Conservation (phyloP, 2,888 invertebrate species). For the Linnaemya vulpina region DNA sequence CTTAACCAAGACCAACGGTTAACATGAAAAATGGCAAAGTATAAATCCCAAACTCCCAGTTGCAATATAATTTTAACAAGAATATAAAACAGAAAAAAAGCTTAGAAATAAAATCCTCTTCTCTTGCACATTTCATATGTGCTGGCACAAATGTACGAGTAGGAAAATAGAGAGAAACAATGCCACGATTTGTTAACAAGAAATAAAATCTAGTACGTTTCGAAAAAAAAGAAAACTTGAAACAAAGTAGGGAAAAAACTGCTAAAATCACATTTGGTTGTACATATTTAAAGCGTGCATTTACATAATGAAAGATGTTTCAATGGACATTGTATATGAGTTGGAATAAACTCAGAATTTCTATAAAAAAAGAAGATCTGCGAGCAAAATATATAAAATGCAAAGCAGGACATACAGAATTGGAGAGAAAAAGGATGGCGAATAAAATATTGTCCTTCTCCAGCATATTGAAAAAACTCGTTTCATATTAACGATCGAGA, state of each 20-base stretch:
- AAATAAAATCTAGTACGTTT: slow-evolving; percentile 69
- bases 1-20: slow-evolving; percentile 63
- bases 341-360: slow-evolving; percentile 56
- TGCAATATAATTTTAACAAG: slow-evolving; percentile 73
- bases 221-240: slow-evolving; percentile 43
- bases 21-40: slow-evolving; percentile 67
- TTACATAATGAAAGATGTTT: slow-evolving; percentile 82
- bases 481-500: too few species aligned
- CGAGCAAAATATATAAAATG: slow-evolving; percentile 51
- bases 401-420: slow-evolving; percentile 60
- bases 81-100: slow-evolving; percentile 36
- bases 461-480: too few species aligned
- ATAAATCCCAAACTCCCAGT: slow-evolving; percentile 73
- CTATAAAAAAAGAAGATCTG: slow-evolving; percentile 66
- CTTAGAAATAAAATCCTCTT: slow-evolving; percentile 24
- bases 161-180: slow-evolving; percentile 49
- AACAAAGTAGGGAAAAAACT: slow-evolving; percentile 51
- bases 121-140: slow-evolving; percentile 38
- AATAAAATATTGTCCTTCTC: not conserved
- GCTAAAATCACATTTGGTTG: slow-evolving; percentile 70
- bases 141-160: slow-evolving; percentile 1
- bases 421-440: slow-evolving; percentile 4
- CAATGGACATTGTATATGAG: slow-evolving; percentile 75
- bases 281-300: slow-evolving; percentile 79
- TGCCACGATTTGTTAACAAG: slow-evolving; percentile 72